Evolutionary conservation across 1,140 invertebrate species (phyloP), one percentile per base, ranked within the genome.

Genomic region (Dendrolimus kikuchii): DNA sequence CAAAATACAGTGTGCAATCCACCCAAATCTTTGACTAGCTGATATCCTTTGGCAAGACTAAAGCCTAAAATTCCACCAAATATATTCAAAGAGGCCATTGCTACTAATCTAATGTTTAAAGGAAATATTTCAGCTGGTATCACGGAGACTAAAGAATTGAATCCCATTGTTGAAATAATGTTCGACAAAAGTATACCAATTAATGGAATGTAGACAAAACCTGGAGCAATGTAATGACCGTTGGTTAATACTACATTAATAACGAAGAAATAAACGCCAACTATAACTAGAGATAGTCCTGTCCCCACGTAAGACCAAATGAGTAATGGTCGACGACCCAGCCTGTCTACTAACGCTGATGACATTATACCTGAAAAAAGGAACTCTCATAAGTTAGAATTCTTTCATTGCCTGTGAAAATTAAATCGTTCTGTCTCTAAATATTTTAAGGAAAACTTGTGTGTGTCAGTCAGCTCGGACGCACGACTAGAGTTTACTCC

Each of bases 241-340:
- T 51, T 40, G 37, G 44, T 36, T n/a, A 6, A 42, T 0, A 51
- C 8, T 2, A 44, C 50, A 7, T 51, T 42, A 38, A 37, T 23
- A 2, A 44, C 36, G 42, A 51, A 51, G 37, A 56, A 55, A 44
- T 50, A 56, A 7, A 38, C 2, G 23, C 57, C 82, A 0, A 90
- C 44, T 0, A 84, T 73, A 4, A 81, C 83, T 3, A 90, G 62
- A 1, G 84, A 68, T 0, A 89, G 65, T 0, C 88, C 89, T 2
- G 86, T 69, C 5, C 88, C 88, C 2, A 77, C 52, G 57, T 86
- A 89, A 0, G 92, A 93, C 46, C 89, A 66, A 3, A 94, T 73
- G 0, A 96, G 79, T 0, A 96, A 74, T 10, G 92, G 83, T 42
- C 92, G 89, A 51, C 95, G 86, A 3, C 95, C 95, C 4, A 92